A percentile compares a stretch with the other conserved stretches of the same genome.
phyloP scores from a whole-genome alignment of 1,140 invertebrate genomes.

The Drosophila parvula region DNA sequence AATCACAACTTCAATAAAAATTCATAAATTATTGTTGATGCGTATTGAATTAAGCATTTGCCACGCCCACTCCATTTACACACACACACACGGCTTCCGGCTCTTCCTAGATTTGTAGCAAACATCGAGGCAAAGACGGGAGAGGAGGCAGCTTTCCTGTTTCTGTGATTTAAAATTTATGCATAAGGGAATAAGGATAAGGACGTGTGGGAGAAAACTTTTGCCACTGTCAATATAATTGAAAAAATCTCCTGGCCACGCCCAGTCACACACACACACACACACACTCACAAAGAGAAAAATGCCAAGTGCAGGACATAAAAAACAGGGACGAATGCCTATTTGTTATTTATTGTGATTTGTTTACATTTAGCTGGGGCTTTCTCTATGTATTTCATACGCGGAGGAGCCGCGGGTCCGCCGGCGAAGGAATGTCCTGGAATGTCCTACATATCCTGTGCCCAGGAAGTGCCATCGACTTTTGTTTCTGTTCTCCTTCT shows the following conservation, averaged over 20 bases:
- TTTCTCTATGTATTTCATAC: not conserved
- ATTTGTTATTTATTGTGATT: conserved; percentile 49
- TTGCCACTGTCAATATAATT: conserved; percentile 46
- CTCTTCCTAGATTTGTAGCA: not conserved
- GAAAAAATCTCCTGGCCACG: conserved; percentile 40
- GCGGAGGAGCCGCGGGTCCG: not conserved
- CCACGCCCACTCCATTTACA: conserved; percentile 33
- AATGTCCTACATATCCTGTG: conserved; percentile 3
- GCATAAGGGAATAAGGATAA: not conserved
- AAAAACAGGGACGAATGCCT: conserved; percentile 36
- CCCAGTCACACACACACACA: conserved; percentile 5
- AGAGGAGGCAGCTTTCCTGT: conserved; percentile 13
- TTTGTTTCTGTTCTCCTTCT: conserved; percentile 15
- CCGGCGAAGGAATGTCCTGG: not conserved
- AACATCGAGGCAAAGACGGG: not conserved
- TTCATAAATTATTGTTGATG: conserved; percentile 52
- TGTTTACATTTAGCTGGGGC: conserved; percentile 41
- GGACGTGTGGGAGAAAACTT: conserved; percentile 13
- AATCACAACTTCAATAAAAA: conserved; percentile 39
- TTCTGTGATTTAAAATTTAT: conserved; percentile 41
- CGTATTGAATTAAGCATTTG: conserved; percentile 48
- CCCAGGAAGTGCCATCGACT: conserved; percentile 18
- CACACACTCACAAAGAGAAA: not conserved
- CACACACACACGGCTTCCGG: conserved; percentile 2
- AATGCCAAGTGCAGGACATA: conserved; percentile 33